Base-by-base conservation (phyloP, 2,113 vertebrate species). In the Rhinichthys klamathensis region DNA sequence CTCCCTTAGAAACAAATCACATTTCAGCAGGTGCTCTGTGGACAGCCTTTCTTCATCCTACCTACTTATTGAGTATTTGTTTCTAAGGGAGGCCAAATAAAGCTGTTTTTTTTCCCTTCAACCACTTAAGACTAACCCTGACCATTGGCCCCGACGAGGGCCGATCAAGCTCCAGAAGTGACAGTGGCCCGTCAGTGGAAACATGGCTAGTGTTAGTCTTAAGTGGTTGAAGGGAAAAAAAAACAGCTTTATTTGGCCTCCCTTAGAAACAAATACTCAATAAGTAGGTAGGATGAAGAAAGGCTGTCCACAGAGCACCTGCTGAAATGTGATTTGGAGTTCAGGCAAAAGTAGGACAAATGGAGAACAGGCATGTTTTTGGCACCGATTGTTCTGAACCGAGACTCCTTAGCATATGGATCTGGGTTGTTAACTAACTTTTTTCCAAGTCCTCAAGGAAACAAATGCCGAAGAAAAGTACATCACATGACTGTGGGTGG, bases 341-440 rank as follows among this genome's bases (percentile, higher is more conserved):
- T 70, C 76, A 76, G 51, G 84, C 85, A 84, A 79, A 86, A 89
- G 72, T 89, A 84, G 85, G 70, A 58, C 72, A 84, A 81, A 84
- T 46, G 69, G 69, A 69, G 87, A 82, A 80, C 77, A 81, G 82
- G 35, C 65, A 63, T 25, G 73, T 56, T 80, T 54, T 78, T 54
- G 56, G 65, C 67, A 74, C 61, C 60, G 13, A 23, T 38, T 54
- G 44, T 85, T 70, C 81, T 30, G 76, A 84, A 69, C 61, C 23
- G 35, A 86, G 84, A 84, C 49, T 88, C 74, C 65, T 65, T 83
- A 85, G 84, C 76, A 85, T 88, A 88, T 85, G 83, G 84, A 85
- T 88, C 84, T 85, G 74, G 87, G 87, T 84, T 84, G 84, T 67
- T 77, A 83, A 76, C 84, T 44, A 61, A 74, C 69, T 86, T 83